Base-by-base conservation (phyloP, 2,888 invertebrate species). In the Octodonta nipae region DNA sequence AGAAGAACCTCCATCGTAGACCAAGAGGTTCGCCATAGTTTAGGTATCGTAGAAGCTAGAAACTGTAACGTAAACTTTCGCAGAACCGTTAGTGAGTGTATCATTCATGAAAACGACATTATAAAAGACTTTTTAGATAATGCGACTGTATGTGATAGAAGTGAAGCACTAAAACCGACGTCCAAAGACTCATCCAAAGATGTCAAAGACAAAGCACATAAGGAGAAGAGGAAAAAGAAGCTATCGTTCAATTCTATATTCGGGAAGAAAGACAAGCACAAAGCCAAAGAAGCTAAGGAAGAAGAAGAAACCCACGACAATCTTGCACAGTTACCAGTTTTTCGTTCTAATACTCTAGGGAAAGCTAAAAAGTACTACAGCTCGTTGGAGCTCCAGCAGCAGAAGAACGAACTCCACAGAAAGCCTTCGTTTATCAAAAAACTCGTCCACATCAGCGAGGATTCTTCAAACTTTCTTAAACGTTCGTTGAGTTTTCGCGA, bases 401-500 rank as follows among this genome's bases (percentile, higher is more conserved):
- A 42, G 26, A 33, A 30, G 32, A 32, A 36, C 2, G 5, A 28
- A 6, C 34, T 52, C 2, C 44, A 48, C 7, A 43, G 56, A 8
- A 54, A 53, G 5, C 49, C 55, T 1, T 58, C 60, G 3, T 52
- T 60, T 25, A 47, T 60, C 5, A 55, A 55, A 42, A 58, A 55
- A 38, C 42, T 54, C 6, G 42, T 55, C 4, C 44, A 47, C 30
- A 46, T 59, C 7, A 44, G 51, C 5, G 54, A 56, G 24, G 57
- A 58, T 8, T 53, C 56, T 0, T 49, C 54, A 5, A 49, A 41
- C 15, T 50, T 54, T 14, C 42, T 63, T 7, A 55, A 51, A 34
- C 43, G 62, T 10, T 58, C 59, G 14, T 43, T 61, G 22, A 62
- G 62, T 39, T 55, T 61, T 26, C 47, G 60, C 7, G 59, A 59